Evolutionary conservation across 2,113 vertebrate species (phyloP), one percentile per base, ranked within the genome.

Genomic region (Octodon degus): DNA sequence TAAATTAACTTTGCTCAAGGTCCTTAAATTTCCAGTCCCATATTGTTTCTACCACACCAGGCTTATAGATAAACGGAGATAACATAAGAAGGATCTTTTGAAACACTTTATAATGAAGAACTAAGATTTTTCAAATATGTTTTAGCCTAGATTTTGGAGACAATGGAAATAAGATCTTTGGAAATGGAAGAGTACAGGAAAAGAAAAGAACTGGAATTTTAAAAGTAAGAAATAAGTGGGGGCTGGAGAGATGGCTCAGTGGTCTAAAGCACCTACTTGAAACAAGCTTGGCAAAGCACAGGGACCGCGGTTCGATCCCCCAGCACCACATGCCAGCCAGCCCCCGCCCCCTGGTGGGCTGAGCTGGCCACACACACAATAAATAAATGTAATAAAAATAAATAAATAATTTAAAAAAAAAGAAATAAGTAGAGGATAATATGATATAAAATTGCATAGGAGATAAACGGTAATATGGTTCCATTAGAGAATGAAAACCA

Each of bases 1-100:
- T 87, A 93, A 70, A 83, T 83, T 83, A 94, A 68, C 58, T 96
- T 91, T 77, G 47, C n/a, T 90, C 47, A 67, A 77, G 16, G 27
- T 86, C 83, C 90, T 88, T 32, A 74, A 81, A 77, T 86, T 82
- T 55, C 34, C 68, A 32, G 83, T 87, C 16, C 50, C n/a, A 50
- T 65, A 89, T 58, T 87, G 16, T 83, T 92, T 70, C 40, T 40
- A 87, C 6, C 70, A 94, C 9, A 92, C 19, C 32, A 63, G 12
- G 43, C n/a, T 85, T 65, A 43, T 58, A 85, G 7, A 92, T 47
- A 96, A 86, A 60, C 60, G 25, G 13, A 80, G 47, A 65, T 0
- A 40, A 58, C 34, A 91, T 92, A 96, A 96, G n/a, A 62, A 43
- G 74, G 72, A 70, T 77, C 47, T 83, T 37, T 88, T 70, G 53